These are phyloP conservation scores for Empidonax alnorum DNA, from an alignment of 2,113 vertebrate species.

Conservation along the genomic window DNA sequence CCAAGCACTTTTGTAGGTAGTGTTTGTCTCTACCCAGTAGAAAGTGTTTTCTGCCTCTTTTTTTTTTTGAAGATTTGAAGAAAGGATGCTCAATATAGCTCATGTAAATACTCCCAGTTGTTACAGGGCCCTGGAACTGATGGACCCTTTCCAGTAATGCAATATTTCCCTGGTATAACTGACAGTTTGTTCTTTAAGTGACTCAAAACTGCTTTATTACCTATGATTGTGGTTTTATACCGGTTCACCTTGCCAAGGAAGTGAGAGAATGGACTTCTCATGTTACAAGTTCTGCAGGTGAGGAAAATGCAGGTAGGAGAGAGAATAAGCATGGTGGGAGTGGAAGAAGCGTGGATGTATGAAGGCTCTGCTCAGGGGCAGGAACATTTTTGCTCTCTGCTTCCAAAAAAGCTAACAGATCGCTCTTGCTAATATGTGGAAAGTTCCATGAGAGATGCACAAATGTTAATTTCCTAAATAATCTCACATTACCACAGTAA, in stretches of 20 bases:
- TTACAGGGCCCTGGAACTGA: not conserved
- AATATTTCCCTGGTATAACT: not conserved
- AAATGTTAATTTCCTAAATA: constrained; percentile 77
- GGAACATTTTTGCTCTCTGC: not conserved
- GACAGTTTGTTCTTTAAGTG: not conserved
- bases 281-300: not conserved
- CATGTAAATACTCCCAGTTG: not conserved
- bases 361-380: not conserved
- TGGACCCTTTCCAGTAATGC: not conserved
- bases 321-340: not conserved
- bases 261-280: not conserved
- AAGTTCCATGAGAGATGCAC: constrained; percentile 66
- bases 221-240: not conserved
- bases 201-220: not conserved
- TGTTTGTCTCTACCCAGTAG: not conserved
- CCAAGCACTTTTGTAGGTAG: not conserved
- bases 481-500: constrained; percentile 61
- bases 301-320: not conserved
- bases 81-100: not conserved
- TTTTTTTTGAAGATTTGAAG: not conserved
- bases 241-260: not conserved
- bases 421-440: not conserved
- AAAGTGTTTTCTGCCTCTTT: not conserved
- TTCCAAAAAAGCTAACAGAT: not conserved
- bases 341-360: not conserved